Evolutionary conservation across 2,888 invertebrate genomes (phyloP).

Genomic region (Ochropleura plecta): DNA sequence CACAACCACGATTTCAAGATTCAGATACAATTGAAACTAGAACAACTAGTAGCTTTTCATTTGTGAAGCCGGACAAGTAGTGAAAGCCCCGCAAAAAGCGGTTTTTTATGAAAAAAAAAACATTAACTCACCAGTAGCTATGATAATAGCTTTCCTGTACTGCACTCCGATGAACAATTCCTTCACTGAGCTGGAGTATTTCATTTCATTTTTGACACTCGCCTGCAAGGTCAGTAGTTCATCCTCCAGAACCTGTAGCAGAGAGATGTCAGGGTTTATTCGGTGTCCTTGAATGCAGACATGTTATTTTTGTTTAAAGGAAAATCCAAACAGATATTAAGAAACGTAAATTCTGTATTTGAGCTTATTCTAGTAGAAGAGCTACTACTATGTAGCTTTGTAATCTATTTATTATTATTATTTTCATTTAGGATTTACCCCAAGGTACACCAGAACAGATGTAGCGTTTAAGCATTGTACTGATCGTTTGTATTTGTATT

Average conservation of each 20-base stretch:
- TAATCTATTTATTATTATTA: background rate
- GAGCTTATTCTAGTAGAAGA: background rate
- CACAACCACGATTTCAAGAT: background rate
- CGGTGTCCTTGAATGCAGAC: background rate
- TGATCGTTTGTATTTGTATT: too few species aligned
- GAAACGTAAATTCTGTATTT: background rate
- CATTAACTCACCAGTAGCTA: conserved; percentile 78
- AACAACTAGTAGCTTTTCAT: background rate
- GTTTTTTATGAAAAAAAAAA: background rate
- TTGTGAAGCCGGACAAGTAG: background rate
- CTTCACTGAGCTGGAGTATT: conserved; percentile 80
- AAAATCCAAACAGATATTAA: background rate
- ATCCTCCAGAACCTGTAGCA: conserved; percentile 76
- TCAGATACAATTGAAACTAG: background rate
- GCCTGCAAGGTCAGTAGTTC: conserved; percentile 76
- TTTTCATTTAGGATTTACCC: background rate
- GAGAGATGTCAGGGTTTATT: background rate
- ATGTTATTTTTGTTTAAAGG: background rate
- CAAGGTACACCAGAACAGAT: background rate
- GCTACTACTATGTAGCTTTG: background rate
- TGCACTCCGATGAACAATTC: conserved; percentile 87
- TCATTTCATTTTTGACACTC: conserved; percentile 87
- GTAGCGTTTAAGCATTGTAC: background rate
- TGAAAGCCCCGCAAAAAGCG: background rate
- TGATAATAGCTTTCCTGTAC: conserved; percentile 86